Base-by-base conservation (phyloP, 1,140 invertebrate genomes). In the Drosophila ercepeae region DNA sequence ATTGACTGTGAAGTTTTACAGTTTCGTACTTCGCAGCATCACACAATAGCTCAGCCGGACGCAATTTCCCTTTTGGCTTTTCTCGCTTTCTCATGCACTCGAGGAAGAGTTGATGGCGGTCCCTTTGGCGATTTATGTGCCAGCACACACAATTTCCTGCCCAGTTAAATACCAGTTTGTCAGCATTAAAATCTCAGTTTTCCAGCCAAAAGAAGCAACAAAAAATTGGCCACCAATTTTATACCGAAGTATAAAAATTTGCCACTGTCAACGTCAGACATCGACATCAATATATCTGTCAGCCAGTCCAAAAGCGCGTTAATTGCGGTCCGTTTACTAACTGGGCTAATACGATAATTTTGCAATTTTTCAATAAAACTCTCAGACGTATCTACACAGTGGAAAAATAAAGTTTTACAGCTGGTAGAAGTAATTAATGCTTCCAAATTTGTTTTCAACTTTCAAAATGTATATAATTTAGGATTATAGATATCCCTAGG, bases 41-140 rank as follows among this genome's bases (percentile, higher is more conserved):
- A 63, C 42, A 78, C 75, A 78, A 78, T 78, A 14, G 8, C 54
- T 9, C 36, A 34, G 36, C 41, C 55, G 34, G 51, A 58, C 44
- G 48, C 53, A 50, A 42, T 53, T 67, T 55, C 34, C 23, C 46
- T 75, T 57, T 42, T 42, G 34, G 42, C 34, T 78, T 78, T 78
- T 78, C 69, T 73, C 68, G 45, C 76, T 78, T 78, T 78, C 75
- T 73, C 75, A 73, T 78, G 54, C 75, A 60, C 58, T 54, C 72
- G 75, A 75, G 75, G 75, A 79, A 78, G 70, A 73, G 68, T 14
- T 25, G 23, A 3, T 58, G 52, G 29, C 46, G 46, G 68, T 49
- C 61, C 73, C 72, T 52, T 64, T 46, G 41, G 36, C 34, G 52
- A 72, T 75, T 68, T 75, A 74, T 75, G 59, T 48, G 42, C 49